Evolutionary conservation across 1,140 invertebrate species (phyloP).

Genomic region (Papilio machaon): DNA sequence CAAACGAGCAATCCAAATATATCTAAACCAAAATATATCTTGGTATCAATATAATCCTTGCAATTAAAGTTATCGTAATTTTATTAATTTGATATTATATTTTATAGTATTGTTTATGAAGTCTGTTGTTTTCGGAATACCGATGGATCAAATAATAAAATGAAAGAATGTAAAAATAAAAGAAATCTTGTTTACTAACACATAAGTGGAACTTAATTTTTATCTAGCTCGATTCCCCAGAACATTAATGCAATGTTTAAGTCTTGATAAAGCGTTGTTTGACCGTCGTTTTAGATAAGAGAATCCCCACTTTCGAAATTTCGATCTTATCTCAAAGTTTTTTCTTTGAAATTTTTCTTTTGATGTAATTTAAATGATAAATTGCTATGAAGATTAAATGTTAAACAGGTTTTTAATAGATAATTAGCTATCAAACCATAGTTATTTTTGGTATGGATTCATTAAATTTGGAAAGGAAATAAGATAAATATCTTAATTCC

Average conservation of each 20-base stretch:
- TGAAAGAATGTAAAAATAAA: background rate
- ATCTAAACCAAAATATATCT: no score
- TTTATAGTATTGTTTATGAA: no score
- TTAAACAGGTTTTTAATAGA: background rate
- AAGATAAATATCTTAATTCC: background rate
- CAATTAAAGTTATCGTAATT: no score
- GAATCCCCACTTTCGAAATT: background rate
- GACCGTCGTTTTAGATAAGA: slow-evolving; percentile 2
- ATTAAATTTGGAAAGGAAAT: background rate
- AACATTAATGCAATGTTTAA: slow-evolving; percentile 6
- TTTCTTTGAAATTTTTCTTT: background rate
- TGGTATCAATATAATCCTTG: no score
- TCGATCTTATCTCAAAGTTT: background rate
- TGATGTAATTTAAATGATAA: background rate
- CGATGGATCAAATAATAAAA: background rate
- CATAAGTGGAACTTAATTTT: background rate
- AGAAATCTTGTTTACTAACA: background rate
- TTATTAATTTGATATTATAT: no score
- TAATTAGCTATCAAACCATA: background rate
- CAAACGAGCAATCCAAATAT: no score
- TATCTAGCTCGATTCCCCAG: background rate
- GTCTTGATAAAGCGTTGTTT: slow-evolving; percentile 9
- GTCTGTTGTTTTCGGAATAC: no score
- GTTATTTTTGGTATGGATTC: background rate
- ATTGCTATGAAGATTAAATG: background rate